phyloP scores from a whole-genome alignment of 2,797 vertebrate genomes.

The Eupleurogrammus muticus region DNA sequence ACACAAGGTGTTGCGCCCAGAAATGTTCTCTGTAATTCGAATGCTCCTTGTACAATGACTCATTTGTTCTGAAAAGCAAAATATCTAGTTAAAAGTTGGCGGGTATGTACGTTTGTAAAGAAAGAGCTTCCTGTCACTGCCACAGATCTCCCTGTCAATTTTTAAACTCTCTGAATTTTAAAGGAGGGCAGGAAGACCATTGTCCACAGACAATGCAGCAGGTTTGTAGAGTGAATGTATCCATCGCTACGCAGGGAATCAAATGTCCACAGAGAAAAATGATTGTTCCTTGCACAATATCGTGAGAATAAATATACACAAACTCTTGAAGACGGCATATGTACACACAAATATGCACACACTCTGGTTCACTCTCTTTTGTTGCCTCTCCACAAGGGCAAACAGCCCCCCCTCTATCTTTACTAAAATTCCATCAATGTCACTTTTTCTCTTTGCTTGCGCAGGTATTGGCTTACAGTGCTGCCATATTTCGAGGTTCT shows the following conservation, averaged over 20 bases:
- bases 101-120: not conserved
- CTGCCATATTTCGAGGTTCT: constrained; percentile 9
- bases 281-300: constrained; percentile 68
- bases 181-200: constrained; percentile 47
- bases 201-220: constrained; percentile 61
- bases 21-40: constrained; percentile 26
- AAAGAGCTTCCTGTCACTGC: constrained; percentile 1
- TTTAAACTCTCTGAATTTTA: constrained; percentile 55
- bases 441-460: constrained; percentile 11
- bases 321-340: constrained; percentile 9
- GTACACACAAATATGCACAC: constrained; percentile 10
- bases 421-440: constrained; percentile 34
- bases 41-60: constrained; percentile 8
- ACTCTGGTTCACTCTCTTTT: constrained; percentile 28
- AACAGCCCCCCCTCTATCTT: not conserved
- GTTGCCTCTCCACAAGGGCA: constrained; percentile 57
- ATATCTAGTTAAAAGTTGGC: constrained; percentile 3
- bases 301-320: constrained; percentile 45
- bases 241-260: constrained; percentile 48
- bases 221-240: constrained; percentile 42
- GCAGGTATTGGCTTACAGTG: constrained; percentile 24
- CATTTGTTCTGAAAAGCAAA: constrained; percentile 28
- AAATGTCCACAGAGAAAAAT: constrained; percentile 40
- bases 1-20: constrained; percentile 10
- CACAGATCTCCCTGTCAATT: constrained; percentile 29